Conservation (phyloP, 2,888 invertebrate genomes). For the Harpalus rubripes region DNA sequence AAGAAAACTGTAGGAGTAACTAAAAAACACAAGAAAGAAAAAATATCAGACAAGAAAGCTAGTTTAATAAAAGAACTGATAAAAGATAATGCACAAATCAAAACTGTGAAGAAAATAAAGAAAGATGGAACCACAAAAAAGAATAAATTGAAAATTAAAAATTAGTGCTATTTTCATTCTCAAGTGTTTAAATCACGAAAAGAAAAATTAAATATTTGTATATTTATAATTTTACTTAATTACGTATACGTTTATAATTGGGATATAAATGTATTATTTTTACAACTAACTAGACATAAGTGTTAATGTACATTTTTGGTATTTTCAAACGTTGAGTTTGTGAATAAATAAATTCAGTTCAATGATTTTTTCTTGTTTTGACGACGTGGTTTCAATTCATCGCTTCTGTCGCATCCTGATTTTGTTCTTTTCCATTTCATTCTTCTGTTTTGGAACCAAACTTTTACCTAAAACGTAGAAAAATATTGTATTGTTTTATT, state of each 20-base stretch:
- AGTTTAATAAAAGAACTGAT: constrained; percentile 46
- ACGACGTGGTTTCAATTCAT: constrained; percentile 49
- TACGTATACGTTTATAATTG: constrained; percentile 28
- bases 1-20: constrained; percentile 16
- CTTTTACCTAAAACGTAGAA: constrained; percentile 84
- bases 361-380: constrained; percentile 50
- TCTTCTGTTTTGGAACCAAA: constrained; percentile 93
- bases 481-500: constrained; percentile 4
- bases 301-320: constrained; percentile 55
- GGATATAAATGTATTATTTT: constrained; percentile 45
- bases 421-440: constrained; percentile 95
- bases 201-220: not conserved
- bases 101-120: constrained; percentile 49
- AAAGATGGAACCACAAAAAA: constrained; percentile 23
- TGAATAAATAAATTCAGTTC: constrained; percentile 40
- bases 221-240: constrained; percentile 23
- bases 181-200: not conserved
- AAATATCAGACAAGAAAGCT: constrained; percentile 33
- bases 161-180: not conserved
- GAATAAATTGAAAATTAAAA: constrained; percentile 28
- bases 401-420: constrained; percentile 76
- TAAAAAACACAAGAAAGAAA: constrained; percentile 36
- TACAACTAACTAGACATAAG: constrained; percentile 33
- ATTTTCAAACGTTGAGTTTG: constrained; percentile 31
- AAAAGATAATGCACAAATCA: constrained; percentile 18